phyloP scores from a whole-genome alignment of 2,113 vertebrate genomes.

The Cryptotis parvus region DNA sequence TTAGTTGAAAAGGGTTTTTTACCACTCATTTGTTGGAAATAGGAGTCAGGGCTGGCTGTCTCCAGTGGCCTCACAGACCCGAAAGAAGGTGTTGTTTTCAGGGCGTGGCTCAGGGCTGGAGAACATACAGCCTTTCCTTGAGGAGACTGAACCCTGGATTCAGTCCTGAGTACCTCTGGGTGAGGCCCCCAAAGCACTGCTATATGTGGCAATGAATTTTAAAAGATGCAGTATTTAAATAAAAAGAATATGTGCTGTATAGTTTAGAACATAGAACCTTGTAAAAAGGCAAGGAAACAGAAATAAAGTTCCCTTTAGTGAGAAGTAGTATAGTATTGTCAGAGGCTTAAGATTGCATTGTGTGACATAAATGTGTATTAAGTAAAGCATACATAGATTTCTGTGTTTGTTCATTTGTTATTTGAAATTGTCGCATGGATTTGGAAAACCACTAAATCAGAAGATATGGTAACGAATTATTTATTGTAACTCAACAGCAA shows the following conservation, averaged over 20 bases:
- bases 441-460: slow-evolving; percentile 10
- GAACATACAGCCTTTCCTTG: too few species aligned
- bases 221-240: too few species aligned
- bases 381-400: background rate
- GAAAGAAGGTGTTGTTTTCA: background rate
- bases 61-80: background rate
- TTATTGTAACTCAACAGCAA: background rate
- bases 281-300: background rate
- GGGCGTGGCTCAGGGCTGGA: too few species aligned
- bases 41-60: background rate
- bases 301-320: too few species aligned
- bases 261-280: background rate
- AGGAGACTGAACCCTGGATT: too few species aligned
- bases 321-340: too few species aligned
- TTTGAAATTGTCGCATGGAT: background rate
- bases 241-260: background rate
- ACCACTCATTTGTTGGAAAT: background rate
- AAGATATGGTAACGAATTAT: background rate
- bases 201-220: too few species aligned
- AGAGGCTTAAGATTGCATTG: too few species aligned
- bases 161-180: too few species aligned
- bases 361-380: background rate
- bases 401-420: background rate
- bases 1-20: background rate
- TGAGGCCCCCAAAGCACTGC: too few species aligned